Evolutionary conservation across 1,140 invertebrate genomes (phyloP), one percentile per base, ranked within the genome.

Genomic region (Aphaenogaster ashmeadi): DNA sequence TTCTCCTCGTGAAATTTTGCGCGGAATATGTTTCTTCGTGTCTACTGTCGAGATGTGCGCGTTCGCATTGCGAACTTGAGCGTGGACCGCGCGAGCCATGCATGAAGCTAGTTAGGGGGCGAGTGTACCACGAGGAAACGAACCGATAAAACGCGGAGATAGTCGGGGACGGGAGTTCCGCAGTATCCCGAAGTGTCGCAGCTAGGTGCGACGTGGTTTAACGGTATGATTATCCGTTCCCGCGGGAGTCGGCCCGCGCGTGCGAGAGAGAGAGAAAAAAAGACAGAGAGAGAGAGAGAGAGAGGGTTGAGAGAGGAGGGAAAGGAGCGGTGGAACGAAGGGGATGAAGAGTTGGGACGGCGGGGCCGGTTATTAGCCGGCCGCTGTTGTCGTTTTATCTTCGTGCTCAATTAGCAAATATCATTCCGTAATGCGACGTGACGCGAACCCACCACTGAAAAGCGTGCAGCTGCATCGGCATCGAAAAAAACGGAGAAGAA

Each of bases 331-430:
- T 36, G 44, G 56, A 21, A 86, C 15, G 41, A 47, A 52, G n/a
- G n/a, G 33, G 6, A 21, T 8, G 11, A 9, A 9, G 47, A 50
- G 47, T 3, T 18, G 41, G 8, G 50, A 52, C 44, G 33, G 75
- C 86, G 79, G 87, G 88, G 90, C 93, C 92, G 92, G 93, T 95
- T 95, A 95, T 95, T 95, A 95, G 93, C 93, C 93, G 91, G 89
- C 67, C 87, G 75, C 90, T 90, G 89, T 91, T 88, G 87, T 95
- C 93, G 93, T 94, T 95, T 95, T 95, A 95, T 95, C 94, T 95
- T 95, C 93, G 92, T 91, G 91, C 94, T 94, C 94, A 95, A 95
- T 95, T 95, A 95, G 93, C 93, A 91, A 93, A 93, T 95, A 95
- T 94, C 93, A 94, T 93, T 94, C 89, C 88, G 94, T 95, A 95